A percentile compares a stretch with the other conserved stretches of the same genome.
These are phyloP conservation scores for Mionectes olivaceus DNA, from an alignment of 2,797 vertebrate species.

Conservation along the genomic window DNA sequence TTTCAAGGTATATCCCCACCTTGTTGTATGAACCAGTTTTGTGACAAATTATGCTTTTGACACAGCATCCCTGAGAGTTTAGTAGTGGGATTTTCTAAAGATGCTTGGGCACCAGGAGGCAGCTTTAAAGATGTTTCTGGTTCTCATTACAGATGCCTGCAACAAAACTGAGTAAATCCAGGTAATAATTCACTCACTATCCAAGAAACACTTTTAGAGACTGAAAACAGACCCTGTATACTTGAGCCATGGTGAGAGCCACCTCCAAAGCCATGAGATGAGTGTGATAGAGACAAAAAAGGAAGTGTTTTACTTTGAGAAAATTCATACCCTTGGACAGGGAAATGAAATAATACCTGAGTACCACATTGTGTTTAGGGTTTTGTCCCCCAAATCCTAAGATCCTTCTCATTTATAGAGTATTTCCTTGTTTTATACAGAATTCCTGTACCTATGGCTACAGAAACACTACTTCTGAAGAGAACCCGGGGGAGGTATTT, in stretches of 20 bases:
- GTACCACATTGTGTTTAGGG: accelerated
- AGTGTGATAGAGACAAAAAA: not conserved
- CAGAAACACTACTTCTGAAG: not conserved
- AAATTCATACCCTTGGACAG: not conserved
- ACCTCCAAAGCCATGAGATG: not conserved
- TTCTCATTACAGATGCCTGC: not conserved
- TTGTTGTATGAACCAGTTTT: not conserved
- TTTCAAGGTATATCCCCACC: not conserved
- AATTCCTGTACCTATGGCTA: not conserved
- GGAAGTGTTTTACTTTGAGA: not conserved
- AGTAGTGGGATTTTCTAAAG: not conserved
- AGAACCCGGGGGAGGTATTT: not conserved
- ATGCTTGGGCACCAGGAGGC: not conserved
- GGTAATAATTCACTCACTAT: not conserved
- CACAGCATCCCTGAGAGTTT: not conserved
- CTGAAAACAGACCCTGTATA: not conserved
- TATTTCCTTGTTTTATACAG: not conserved
- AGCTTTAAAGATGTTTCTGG: not conserved
- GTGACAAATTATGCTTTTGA: not conserved
- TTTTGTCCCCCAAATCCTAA: not conserved
- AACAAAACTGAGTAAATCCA: not conserved
- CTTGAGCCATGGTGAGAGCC: not conserved
- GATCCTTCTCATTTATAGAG: not conserved
- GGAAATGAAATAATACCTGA: not conserved
- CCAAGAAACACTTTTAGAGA: not conserved